These are phyloP conservation scores for pig (Sus scrofa) DNA, from an alignment of 2,113 vertebrate genomes.

Conservation along the genomic window T2T-Sscrofa CM000824.6:177083501-177084000, in stretches of 20 bases:
- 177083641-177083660: neutral
- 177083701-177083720: constrained; percentile 3
- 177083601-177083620: neutral
- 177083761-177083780: neutral
- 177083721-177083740: constrained; percentile 31
- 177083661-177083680: neutral
- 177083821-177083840: neutral
- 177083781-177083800: neutral
- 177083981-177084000: neutral
- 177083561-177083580: neutral
- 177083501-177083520: neutral
- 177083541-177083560: neutral
- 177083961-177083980: neutral
- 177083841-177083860: neutral
- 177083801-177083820: neutral
- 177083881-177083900: neutral
- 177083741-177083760: neutral
- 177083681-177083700: neutral
- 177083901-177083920: neutral
- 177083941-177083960: neutral
- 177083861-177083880: neutral
- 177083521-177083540: neutral
- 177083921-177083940: constrained; percentile 6
- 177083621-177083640: neutral
- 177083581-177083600: neutral